A percentile compares a stretch with the other conserved stretches of the same genome.
Conservation (phyloP, 2,797 vertebrate genomes). For the Cyclura pinguis region DNA sequence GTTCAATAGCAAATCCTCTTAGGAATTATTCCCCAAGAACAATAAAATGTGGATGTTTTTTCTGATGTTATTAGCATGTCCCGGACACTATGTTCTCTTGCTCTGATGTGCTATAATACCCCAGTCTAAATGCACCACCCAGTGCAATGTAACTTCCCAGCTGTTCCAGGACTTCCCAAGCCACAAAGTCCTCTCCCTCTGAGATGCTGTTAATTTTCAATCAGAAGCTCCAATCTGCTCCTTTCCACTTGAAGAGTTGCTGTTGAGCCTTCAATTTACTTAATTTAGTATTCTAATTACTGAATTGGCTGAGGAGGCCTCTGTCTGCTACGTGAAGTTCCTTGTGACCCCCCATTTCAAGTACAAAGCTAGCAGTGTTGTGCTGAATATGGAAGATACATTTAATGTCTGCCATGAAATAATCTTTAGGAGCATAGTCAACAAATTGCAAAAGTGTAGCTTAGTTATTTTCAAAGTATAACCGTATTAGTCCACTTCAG, state of each 20-base stretch:
- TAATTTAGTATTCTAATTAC: constrained; percentile 57
- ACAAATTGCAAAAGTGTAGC: neutral
- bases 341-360: constrained; percentile 10
- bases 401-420: accelerated
- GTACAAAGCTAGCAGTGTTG: accelerated
- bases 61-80: constrained; percentile 67
- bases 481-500: too few species aligned
- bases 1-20: constrained; percentile 65
- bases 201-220: constrained; percentile 69
- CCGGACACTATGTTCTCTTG: constrained; percentile 71
- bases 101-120: constrained; percentile 61
- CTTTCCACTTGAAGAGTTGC: constrained; percentile 55
- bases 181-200: constrained; percentile 27
- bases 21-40: constrained; percentile 65
- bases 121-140: constrained; percentile 33
- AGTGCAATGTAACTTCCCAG: constrained; percentile 19
- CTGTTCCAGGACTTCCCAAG: constrained; percentile 59
- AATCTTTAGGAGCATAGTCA: neutral
- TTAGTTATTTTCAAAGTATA: neutral
- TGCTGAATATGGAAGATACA: accelerated
- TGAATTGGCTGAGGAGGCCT: constrained; percentile 47
- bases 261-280: constrained; percentile 69
- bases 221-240: constrained; percentile 62
- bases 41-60: constrained; percentile 69
- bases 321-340: constrained; percentile 52